phyloP scores from a whole-genome alignment of 2,113 vertebrate species.

The Ramphastos sulfuratus region DNA sequence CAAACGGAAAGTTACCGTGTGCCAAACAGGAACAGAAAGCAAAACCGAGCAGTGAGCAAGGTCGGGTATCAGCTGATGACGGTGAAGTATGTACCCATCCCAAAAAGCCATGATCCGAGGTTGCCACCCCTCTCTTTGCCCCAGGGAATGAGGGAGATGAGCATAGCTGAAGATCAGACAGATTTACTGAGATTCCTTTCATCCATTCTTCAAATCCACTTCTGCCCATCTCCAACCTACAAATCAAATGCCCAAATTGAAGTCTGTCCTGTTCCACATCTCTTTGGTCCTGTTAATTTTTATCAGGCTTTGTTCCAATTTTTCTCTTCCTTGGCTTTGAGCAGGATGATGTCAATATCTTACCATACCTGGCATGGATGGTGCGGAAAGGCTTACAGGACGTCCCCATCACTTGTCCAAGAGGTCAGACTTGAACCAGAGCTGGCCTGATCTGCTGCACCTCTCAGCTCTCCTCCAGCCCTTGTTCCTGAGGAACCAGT shows the following conservation, averaged over 20 bases:
- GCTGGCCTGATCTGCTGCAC: neutral
- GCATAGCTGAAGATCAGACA: accelerated
- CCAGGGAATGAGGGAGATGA: neutral
- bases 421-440: neutral
- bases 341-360: neutral
- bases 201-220: neutral
- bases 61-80: neutral
- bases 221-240: neutral
- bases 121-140: neutral
- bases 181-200: neutral
- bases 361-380: neutral
- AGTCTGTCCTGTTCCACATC: neutral
- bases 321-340: neutral
- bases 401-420: neutral
- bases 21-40: neutral
- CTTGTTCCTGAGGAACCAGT: neutral
- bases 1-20: neutral
- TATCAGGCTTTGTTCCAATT: neutral
- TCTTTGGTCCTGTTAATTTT: neutral
- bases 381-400: neutral
- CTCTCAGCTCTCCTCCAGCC: neutral
- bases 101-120: neutral
- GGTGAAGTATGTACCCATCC: neutral
- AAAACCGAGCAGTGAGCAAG: neutral
- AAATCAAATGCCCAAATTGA: neutral